Base-by-base conservation (phyloP, 2,888 invertebrate genomes). In the Papilio elwesi region DNA sequence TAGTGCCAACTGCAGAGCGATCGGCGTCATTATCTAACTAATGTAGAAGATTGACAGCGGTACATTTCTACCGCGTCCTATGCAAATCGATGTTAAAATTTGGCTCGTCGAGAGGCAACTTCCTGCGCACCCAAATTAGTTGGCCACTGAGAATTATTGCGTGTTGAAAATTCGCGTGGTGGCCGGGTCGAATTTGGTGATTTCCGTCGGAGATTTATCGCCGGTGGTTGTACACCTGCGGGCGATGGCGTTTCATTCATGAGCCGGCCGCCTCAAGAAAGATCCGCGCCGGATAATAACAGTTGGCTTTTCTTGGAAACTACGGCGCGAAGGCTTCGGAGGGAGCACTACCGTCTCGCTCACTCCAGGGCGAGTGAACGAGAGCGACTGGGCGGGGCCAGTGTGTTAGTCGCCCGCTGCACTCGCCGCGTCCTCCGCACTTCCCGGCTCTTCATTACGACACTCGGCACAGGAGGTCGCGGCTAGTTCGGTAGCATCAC, bases 221-320 rank as follows among this genome's bases (percentile, higher is more conserved):
- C 91, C 85, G 78, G 84, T 81, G 89, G 91, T 88, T 82, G 86
- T 85, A 83, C 93, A 93, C 93, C 93, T 93, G 93, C 91, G 84
- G 87, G 86, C 87, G 82, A 80, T 77, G n/a, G 84, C 82, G 81
- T 82, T 90, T 91, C 93, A 93, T 93, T 93, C 93, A 93, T 92
- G 89, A 85, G 82, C 79, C 83, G 82, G 81, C 83, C 87, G 84
- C 83, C 86, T 87, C 88, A 91, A 91, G 87, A 92, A 91, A 89
- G 90, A 90, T 89, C 90, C 87, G 83, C 85, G 84, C 81, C 84
- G 83, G 90, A 88, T 92, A 93, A 92, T 93, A 92, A 90, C 93
- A 88, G 91, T 92, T 91, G 90, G 90, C 87, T 92, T 92, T 92
- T 92, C 93, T 92, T 80, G 84, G 93, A 92, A 92, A 88, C 86